Conservation (phyloP, 2,113 vertebrate genomes). For the Phocoena phocoena region DNA sequence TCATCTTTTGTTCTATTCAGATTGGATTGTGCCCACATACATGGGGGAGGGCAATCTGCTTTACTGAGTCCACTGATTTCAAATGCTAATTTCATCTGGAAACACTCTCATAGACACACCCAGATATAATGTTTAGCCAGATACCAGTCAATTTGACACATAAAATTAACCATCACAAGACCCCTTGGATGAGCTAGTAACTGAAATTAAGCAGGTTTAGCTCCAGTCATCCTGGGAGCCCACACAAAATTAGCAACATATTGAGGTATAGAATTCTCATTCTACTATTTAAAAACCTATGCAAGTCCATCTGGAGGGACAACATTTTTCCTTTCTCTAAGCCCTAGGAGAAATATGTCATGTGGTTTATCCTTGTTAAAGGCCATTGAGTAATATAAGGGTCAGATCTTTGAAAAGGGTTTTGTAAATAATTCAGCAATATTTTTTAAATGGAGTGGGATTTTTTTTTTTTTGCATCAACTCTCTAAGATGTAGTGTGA, state of each 20-base stretch:
- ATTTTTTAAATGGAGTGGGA: not conserved
- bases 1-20: not conserved
- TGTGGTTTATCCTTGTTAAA: constrained; percentile 1
- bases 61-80: not conserved
- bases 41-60: not conserved
- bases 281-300: not conserved
- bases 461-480: not conserved
- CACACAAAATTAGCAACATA: not conserved
- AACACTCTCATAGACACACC: not conserved
- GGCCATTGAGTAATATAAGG: not conserved
- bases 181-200: not conserved
- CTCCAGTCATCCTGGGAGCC: not conserved
- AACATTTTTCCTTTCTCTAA: not conserved
- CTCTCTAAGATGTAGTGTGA: not conserved
- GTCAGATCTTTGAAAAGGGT: not conserved
- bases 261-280: not conserved
- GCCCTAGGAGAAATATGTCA: not conserved
- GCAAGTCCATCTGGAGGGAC: not conserved
- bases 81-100: not conserved
- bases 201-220: constrained; percentile 12
- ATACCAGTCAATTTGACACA: not conserved
- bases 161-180: not conserved
- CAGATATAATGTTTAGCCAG: constrained; percentile 6
- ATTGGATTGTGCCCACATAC: not conserved
- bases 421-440: not conserved